Evolutionary conservation across 2,888 invertebrate genomes (phyloP).

Genomic region (Thecocarcelia acutangulata): DNA sequence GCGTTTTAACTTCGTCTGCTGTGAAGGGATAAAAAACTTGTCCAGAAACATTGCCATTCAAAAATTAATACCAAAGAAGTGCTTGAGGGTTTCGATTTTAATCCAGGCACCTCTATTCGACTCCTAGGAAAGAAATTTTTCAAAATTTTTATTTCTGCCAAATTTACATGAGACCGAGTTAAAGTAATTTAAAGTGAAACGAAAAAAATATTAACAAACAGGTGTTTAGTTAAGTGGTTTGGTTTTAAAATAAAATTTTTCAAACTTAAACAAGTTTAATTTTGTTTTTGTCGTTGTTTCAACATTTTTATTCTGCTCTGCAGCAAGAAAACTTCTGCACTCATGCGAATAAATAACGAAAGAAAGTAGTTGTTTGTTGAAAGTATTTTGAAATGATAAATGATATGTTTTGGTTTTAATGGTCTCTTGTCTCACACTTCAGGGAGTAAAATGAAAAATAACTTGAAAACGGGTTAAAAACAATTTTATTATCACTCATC

Average conservation of each 20-base stretch:
- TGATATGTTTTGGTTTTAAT: constrained; percentile 42
- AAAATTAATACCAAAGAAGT: too few relatives aligned
- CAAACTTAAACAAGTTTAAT: constrained; percentile 51
- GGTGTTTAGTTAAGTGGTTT: constrained; percentile 41
- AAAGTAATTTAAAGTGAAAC: constrained; percentile 27
- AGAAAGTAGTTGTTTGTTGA: background rate
- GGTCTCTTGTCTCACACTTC: constrained; percentile 8
- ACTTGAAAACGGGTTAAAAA: constrained; percentile 43
- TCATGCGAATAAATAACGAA: background rate
- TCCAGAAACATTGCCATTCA: too few relatives aligned
- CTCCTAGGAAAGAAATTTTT: too few relatives aligned
- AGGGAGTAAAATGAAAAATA: background rate
- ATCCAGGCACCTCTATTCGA: too few relatives aligned
- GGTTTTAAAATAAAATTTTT: constrained; percentile 50
- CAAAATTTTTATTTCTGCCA: too few relatives aligned
- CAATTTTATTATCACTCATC: constrained; percentile 52
- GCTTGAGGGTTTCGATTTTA: too few relatives aligned
- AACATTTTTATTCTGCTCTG: constrained; percentile 5
- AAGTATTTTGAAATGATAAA: constrained; percentile 58
- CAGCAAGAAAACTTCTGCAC: constrained; percentile 12
- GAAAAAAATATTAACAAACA: constrained; percentile 21
- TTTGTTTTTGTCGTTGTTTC: constrained; percentile 32
- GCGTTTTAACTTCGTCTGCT: too few relatives aligned
- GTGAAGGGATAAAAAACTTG: too few relatives aligned
- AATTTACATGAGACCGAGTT: too few relatives aligned